Percentiles rank a stretch among this genome's conserved stretches.
Evolutionary conservation across 2,797 vertebrate species (phyloP).

Genomic region (Prionace glauca): DNA sequence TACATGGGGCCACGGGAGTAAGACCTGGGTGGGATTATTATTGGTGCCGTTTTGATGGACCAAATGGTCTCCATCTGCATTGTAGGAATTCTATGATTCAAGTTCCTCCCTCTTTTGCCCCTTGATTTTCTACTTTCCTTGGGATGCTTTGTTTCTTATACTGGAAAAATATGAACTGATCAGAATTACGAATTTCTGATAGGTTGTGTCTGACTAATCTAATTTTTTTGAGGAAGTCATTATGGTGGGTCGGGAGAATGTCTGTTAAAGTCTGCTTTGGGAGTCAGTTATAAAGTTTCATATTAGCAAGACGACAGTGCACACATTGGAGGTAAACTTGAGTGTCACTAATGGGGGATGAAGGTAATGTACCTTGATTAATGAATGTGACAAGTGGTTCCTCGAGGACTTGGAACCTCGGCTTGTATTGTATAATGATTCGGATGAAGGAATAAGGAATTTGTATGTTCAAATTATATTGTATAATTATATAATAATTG

Average conservation of each 20-base stretch:
- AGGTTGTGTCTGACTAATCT: background rate
- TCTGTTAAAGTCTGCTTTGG: background rate
- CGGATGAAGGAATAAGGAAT: background rate
- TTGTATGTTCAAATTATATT: background rate
- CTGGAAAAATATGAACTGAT: background rate
- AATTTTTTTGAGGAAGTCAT: background rate
- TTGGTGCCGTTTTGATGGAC: no score
- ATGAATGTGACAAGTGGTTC: background rate
- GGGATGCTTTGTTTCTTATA: no score
- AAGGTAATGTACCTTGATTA: background rate
- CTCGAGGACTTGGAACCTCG: background rate
- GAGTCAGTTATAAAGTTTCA: background rate
- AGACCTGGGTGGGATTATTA: no score
- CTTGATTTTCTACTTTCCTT: no score
- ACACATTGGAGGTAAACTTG: background rate
- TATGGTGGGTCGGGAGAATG: background rate
- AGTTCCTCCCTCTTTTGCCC: no score
- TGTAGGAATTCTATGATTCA: no score
- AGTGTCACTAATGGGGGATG: background rate
- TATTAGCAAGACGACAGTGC: background rate
- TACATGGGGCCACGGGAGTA: no score
- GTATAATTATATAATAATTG: background rate
- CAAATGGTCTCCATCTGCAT: no score
- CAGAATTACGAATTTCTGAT: background rate
- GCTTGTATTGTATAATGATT: background rate